Base-by-base conservation (phyloP, 2,888 invertebrate genomes). In the Xestobium rufovillosum region DNA sequence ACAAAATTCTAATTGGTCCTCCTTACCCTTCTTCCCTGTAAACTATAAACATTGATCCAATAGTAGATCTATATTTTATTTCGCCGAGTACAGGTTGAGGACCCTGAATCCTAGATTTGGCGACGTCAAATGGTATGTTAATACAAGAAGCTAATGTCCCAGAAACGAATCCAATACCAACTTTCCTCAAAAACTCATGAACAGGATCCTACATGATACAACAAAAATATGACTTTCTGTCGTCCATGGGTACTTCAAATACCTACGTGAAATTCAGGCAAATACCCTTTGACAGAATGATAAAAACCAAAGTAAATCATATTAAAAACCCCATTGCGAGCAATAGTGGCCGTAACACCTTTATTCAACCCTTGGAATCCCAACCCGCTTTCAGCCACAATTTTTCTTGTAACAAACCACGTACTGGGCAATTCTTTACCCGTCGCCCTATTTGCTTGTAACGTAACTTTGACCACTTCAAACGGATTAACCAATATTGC, bases 61-160 rank as follows among this genome's bases (percentile, higher is more conserved):
- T 66, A 1, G 90, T 90, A 13, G 80, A 76, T 19, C 70, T 73
- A 58, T 95, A 95, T 57, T 89, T 88, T 31, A 87, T 74, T 42
- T 75, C 52, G 1, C 80, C 82, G 0, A 75, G 66, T 2, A 71
- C 66, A 1, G 86, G 86, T 61, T 91, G 90, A 1, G 92, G 90
- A 0, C 91, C 94, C 65, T 95, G 95, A 49, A 95, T 95, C 35
- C 95, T 75, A 50, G 90, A 91, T 66, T 95, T 95, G 14, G 90
- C 95, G 15, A 95, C 95, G 61, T 95, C 95, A 64, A 94, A 94
- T 3, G 95, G 95, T 67, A 94, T 94, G 65, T 95, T 95, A 30
- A 84, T 69, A 49, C 83, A 78, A 3, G 91, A 92, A 4, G 84
- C 92, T 19, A 92, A 62, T 0, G 85, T 83, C 2, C 94, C 95